Percentiles rank a stretch among this genome's conserved stretches.
Evolutionary conservation across 2,113 vertebrate species (phyloP).

Genomic region (Caranx ignobilis): DNA sequence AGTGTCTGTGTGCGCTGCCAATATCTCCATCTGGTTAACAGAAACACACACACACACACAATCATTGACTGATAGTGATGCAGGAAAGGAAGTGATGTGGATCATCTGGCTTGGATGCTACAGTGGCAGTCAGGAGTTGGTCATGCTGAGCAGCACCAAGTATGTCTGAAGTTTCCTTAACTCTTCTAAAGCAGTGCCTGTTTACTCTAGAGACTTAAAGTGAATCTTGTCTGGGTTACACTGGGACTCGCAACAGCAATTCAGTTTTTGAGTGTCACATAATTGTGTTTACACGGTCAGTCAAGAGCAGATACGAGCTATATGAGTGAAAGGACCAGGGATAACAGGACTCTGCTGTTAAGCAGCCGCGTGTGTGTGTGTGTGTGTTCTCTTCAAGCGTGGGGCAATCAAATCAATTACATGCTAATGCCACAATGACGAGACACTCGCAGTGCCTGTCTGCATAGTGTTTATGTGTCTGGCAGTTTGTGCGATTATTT

Average conservation of each 20-base stretch:
- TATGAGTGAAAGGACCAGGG: neutral
- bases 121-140: neutral
- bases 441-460: neutral
- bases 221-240: neutral
- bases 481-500: neutral
- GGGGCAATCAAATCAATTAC: conserved; percentile 35
- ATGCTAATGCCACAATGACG: conserved; percentile 14
- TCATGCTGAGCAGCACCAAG: conserved; percentile 1
- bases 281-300: conserved; percentile 34
- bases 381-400: conserved; percentile 21
- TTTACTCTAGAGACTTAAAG: neutral
- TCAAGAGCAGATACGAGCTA: conserved; percentile 3
- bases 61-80: conserved; percentile 8
- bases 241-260: neutral
- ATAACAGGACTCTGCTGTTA: conserved; percentile 25
- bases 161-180: conserved; percentile 5
- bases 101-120: conserved; percentile 20
- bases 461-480: neutral
- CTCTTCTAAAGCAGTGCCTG: neutral
- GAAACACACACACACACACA: conserved; percentile 26
- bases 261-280: conserved; percentile 4
- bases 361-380: neutral
- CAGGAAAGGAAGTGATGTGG: conserved; percentile 26
- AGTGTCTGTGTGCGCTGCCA: conserved; percentile 39
- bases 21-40: conserved; percentile 55